Conservation (phyloP, 2,797 vertebrate genomes). For the Stomatorhinus walkeri region DNA sequence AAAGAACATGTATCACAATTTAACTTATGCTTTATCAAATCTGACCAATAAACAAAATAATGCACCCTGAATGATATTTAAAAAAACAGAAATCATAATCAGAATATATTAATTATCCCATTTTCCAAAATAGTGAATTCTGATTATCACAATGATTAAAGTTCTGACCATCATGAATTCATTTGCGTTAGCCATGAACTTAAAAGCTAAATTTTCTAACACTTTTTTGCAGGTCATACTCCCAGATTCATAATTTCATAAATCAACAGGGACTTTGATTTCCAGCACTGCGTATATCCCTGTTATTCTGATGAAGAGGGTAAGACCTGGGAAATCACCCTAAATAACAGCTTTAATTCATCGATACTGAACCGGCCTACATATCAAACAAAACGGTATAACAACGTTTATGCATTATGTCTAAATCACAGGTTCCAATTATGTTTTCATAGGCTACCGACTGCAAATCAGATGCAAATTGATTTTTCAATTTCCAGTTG, state of each 20-base stretch:
- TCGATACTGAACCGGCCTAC: neutral
- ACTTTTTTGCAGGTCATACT: neutral
- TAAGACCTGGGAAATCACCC: neutral
- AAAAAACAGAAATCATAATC: neutral
- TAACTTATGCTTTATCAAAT: neutral
- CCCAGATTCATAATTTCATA: neutral
- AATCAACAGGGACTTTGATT: neutral
- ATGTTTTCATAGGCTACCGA: neutral
- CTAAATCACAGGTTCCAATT: neutral
- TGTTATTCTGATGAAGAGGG: neutral
- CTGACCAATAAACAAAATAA: neutral
- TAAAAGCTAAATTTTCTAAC: neutral
- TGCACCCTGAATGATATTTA: neutral
- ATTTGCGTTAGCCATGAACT: neutral
- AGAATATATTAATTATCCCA: neutral
- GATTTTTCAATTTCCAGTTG: constrained; percentile 7
- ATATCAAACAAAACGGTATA: neutral
- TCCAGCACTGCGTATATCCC: neutral
- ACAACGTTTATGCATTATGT: neutral
- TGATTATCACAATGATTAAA: neutral
- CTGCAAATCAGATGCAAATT: constrained; percentile 1
- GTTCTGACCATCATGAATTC: neutral
- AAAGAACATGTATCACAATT: neutral
- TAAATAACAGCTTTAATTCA: neutral
- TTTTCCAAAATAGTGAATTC: neutral